phyloP scores from a whole-genome alignment of 2,888 invertebrate genomes.

The Tridacna crocea region DNA sequence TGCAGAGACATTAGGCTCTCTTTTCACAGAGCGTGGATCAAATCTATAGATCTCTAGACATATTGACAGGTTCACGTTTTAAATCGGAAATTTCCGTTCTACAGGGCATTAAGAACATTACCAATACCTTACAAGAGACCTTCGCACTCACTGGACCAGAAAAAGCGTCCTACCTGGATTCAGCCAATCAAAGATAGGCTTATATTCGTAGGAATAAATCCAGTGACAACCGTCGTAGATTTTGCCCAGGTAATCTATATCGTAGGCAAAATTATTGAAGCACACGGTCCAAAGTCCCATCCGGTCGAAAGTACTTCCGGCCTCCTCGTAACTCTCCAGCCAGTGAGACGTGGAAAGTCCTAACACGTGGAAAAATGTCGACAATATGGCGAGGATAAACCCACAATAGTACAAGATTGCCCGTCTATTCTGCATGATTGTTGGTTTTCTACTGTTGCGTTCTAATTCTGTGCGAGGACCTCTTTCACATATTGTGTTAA shows the following conservation, averaged over 20 bases:
- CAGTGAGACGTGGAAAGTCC: conserved; percentile 75
- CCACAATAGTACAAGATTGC: conserved; percentile 36
- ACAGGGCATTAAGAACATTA: too few species aligned
- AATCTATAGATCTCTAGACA: too few species aligned
- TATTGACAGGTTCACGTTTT: too few species aligned
- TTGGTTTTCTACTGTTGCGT: conserved; percentile 1
- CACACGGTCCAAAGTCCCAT: conserved; percentile 91
- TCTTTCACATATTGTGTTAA: too few species aligned
- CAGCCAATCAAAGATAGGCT: conserved; percentile 95
- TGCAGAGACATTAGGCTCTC: too few species aligned
- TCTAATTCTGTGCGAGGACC: too few species aligned
- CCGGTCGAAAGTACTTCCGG: conserved; percentile 89
- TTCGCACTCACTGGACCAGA: too few species aligned
- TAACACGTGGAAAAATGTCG: conserved; percentile 53
- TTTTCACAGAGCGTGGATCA: too few species aligned
- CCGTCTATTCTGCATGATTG: background rate
- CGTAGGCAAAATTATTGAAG: conserved; percentile 93
- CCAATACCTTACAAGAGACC: too few species aligned
- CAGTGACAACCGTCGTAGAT: conserved; percentile 99
- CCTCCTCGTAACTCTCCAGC: conserved; percentile 70
- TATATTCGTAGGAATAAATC: conserved; percentile 98
- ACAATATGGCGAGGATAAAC: conserved; percentile 33
- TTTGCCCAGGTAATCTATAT: conserved; percentile 92
- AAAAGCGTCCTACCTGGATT: conserved; percentile 89
- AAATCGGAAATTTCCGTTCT: too few species aligned